Evolutionary conservation across 2,113 vertebrate species (phyloP), one percentile per base, ranked within the genome.

Genomic region (Corydoras sp.): DNA sequence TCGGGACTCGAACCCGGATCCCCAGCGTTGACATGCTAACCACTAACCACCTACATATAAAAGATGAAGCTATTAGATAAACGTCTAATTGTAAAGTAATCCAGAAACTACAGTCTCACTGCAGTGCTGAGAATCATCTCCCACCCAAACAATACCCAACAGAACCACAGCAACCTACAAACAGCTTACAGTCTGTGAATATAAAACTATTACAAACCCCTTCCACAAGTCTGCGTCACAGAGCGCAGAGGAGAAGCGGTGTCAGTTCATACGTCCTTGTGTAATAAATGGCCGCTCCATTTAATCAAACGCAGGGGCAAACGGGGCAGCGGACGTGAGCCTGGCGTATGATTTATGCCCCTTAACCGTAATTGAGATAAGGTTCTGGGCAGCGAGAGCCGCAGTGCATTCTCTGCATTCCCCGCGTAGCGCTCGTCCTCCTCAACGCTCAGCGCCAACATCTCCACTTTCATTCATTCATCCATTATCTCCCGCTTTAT

Each of bases 251-350:
- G 18, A 24, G 18, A 24, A 24, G 18, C 12, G 18, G n/a, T n/a
- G 49, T 15, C 72, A 50, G 30, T 67, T 58, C 58, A 35, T 31
- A 65, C 12, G 49, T 61, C 13, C 10, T 62, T 14, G 3, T 55
- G 32, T 61, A 73, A 73, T 68, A 68, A 61, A 73, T 68, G 72
- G 67, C 31, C 30, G 30, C 64, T 54, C 24, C 49, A 51, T 73
- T 59, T 67, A 69, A 73, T 68, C 72, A 68, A 50, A 10, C 60
- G 48, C 9, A 24, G 2, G 12, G 58, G 68, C 12, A 60, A 55
- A 30, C 51, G 13, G 64, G 29, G 43, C 29, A 11, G 65, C 58
- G 13, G 11, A n/a, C 53, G 4, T 31, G 58, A 61, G 63, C 12
- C 48, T 72, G 71, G 65, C 65, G 65, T 50, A 65, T 72, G 65